Evolutionary conservation across 2,113 vertebrate species (phyloP).

Genomic region (Perccottus glenii): DNA sequence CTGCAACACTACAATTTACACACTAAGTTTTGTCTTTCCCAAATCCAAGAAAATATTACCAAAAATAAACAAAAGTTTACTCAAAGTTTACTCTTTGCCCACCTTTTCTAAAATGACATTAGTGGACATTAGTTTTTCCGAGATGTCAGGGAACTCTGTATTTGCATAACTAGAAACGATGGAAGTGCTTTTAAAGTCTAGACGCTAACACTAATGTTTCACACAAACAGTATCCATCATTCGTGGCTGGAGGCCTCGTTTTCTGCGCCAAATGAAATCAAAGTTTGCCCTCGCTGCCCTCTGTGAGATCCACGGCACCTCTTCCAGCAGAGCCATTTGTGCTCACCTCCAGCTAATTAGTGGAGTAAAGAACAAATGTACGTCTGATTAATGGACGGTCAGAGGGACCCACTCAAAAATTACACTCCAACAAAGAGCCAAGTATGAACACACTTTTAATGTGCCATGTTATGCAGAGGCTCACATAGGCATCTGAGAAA

Average conservation of each 20-base stretch:
- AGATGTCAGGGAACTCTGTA: too few relatives aligned
- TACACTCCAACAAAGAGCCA: conserved; percentile 10
- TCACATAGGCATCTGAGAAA: conserved; percentile 17
- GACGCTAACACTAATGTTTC: conserved; percentile 52
- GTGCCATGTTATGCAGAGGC: conserved; percentile 12
- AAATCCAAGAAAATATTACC: too few relatives aligned
- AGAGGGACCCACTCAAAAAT: conserved; percentile 8
- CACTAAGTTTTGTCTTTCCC: too few relatives aligned
- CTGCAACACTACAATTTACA: too few relatives aligned
- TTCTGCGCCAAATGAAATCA: conserved; percentile 56
- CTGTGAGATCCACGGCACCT: background rate
- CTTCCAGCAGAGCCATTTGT: conserved; percentile 50
- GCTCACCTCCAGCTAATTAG: conserved; percentile 59
- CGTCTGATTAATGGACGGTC: conserved; percentile 61
- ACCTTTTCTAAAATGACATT: too few relatives aligned
- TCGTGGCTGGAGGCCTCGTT: conserved; percentile 57
- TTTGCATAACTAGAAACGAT: conserved; percentile 32
- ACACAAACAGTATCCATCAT: conserved; percentile 67
- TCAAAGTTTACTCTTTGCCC: too few relatives aligned
- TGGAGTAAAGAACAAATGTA: conserved; percentile 44
- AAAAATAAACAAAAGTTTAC: too few relatives aligned
- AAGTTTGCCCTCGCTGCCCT: conserved; percentile 43
- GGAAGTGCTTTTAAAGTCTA: conserved; percentile 45
- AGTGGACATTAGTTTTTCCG: too few relatives aligned
- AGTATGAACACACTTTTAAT: conserved; percentile 6